Conservation (phyloP, 2,113 vertebrate species). For the Apodemus speciosus region DNA sequence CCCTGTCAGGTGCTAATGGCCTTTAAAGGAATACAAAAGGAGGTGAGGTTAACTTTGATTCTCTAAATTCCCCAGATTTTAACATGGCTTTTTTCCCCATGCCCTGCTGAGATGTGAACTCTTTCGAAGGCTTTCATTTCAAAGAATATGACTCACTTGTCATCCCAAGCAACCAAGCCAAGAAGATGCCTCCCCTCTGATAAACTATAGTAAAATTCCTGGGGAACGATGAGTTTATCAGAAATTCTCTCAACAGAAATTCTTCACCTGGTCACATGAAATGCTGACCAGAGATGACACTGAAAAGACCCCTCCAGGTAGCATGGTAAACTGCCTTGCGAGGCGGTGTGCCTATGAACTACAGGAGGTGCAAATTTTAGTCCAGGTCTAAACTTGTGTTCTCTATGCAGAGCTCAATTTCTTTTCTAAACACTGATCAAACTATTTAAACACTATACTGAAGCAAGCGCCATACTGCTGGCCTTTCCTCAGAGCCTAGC, state of each 20-base stretch:
- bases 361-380: background rate
- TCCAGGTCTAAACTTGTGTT: background rate
- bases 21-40: constrained; percentile 74
- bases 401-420: background rate
- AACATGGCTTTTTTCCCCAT: background rate
- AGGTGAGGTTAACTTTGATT: constrained; percentile 65
- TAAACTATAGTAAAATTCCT: background rate
- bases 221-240: constrained; percentile 11
- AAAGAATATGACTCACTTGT: background rate
- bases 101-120: background rate
- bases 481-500: background rate
- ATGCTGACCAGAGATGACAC: background rate
- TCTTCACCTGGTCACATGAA: background rate
- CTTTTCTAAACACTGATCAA: constrained; percentile 34
- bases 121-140: constrained; percentile 8
- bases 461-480: background rate
- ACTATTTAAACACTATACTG: constrained; percentile 2
- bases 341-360: background rate
- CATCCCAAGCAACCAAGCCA: background rate
- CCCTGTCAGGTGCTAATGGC: constrained; percentile 61
- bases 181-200: background rate
- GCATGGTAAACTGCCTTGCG: background rate
- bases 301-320: background rate
- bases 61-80: background rate
- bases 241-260: constrained; percentile 36